phyloP scores from a whole-genome alignment of 2,888 invertebrate genomes.

The Philonicus albiceps region DNA sequence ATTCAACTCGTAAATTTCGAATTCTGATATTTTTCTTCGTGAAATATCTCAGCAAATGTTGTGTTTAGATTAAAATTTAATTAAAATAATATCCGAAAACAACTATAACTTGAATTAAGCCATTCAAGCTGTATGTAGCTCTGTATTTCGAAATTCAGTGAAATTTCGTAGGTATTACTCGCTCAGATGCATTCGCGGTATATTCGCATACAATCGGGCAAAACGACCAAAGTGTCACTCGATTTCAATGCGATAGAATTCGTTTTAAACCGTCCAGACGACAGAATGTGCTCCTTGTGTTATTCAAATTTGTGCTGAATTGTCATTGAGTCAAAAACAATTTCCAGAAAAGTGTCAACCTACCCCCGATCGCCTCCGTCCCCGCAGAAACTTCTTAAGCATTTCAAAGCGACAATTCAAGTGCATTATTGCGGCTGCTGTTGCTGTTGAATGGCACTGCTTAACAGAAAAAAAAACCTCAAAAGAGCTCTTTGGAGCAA shows the following conservation, averaged over 20 bases:
- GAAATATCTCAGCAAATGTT: too few species aligned
- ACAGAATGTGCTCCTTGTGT: neutral
- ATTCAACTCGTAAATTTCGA: too few species aligned
- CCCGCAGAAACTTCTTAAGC: neutral
- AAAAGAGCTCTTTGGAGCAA: slow-evolving; percentile 19
- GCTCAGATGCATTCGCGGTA: neutral
- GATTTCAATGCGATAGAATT: neutral
- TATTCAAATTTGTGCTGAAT: neutral
- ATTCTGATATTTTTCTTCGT: too few species aligned
- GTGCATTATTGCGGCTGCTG: slow-evolving; percentile 10
- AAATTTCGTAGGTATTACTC: neutral
- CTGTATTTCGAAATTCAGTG: neutral
- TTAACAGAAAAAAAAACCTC: neutral
- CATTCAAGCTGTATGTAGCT: neutral
- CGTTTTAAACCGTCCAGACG: neutral
- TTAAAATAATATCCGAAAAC: too few species aligned
- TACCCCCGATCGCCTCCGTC: neutral
- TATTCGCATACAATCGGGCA: neutral
- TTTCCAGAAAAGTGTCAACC: neutral
- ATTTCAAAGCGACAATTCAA: neutral
- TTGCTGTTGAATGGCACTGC: neutral
- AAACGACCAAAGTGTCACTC: neutral
- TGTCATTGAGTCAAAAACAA: neutral
- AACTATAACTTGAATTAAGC: too few species aligned
- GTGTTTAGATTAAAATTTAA: too few species aligned